Base-by-base conservation (phyloP, 2,888 invertebrate species). In the Trichogramma dendrolimi region DNA sequence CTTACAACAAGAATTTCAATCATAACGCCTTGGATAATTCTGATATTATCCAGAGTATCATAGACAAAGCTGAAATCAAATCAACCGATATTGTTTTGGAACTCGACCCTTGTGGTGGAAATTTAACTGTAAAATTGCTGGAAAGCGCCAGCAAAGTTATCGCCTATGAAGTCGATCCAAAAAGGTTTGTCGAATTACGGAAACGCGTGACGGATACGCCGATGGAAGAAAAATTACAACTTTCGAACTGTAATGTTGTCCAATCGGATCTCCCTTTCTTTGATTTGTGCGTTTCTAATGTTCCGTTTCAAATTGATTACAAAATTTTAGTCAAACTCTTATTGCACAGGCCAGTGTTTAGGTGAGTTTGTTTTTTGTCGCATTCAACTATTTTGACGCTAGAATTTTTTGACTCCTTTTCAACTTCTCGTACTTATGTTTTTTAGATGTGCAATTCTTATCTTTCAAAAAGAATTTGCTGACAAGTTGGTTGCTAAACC, bases 391-490 rank as follows among this genome's bases (percentile, higher is more conserved):
- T 43, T 55, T 58, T 39, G 4, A 43, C 39, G 4, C 3, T 27
- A 27, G 27, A 27, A 27, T 27, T 27, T 27, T 27, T 1, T 1
- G 27, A 27, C 27, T 27, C 27, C 27, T 2, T 27, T 27, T 27
- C n/a, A 27, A 27, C 27, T 27, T 27, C 27, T 27, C 27, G 27
- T 27, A 27, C 27, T 27, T 2, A 27, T 27, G 27, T 27, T 27
- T 74, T 91, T 89, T 73, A 86, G 98, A 69, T 98, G 96, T 83
- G 99, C 99, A 14, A 88, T 99, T 5, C 83, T 99, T 7, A 99
- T 99, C 98, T 97, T 99, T 76, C 99, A 99, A 82, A 86, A 92
- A 72, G 99, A 99, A 82, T 99, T 99, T 83, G 98, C 99, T 2
- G 92, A 97, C 73, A 84, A 99, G 75, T 82, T 99, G 58, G 93